phyloP scores from a whole-genome alignment of 1,140 invertebrate genomes.

The Pararge aegeria region DNA sequence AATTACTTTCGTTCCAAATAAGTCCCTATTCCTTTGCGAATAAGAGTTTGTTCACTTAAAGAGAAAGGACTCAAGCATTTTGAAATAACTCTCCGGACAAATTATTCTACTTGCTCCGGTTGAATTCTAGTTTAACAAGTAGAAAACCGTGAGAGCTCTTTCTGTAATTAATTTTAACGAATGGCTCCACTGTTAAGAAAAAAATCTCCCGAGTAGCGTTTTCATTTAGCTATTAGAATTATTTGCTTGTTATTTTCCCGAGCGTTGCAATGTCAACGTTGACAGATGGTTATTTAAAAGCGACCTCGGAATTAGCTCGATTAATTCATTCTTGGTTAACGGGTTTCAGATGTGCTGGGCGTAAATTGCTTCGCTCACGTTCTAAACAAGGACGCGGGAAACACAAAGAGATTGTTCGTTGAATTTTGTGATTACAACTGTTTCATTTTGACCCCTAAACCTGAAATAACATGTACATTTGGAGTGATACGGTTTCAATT shows the following conservation, averaged over 20 bases:
- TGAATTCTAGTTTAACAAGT: constrained; percentile 14
- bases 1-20: not conserved
- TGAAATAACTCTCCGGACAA: constrained; percentile 7
- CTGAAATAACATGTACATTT: too few relatives aligned
- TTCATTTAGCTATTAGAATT: constrained; percentile 9
- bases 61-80: constrained; percentile 3
- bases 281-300: not conserved
- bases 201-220: not conserved
- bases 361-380: too few relatives aligned
- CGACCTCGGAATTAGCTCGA: not conserved
- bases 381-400: too few relatives aligned
- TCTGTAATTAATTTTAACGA: constrained; percentile 14
- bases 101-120: constrained; percentile 10
- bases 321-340: not conserved
- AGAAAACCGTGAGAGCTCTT: constrained; percentile 13
- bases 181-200: constrained; percentile 4
- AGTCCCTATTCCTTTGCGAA: not conserved
- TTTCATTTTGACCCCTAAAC: too few relatives aligned
- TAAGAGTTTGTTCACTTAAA: not conserved
- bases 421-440: too few relatives aligned
- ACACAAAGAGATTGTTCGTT: too few relatives aligned
- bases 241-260: not conserved
- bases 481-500: too few relatives aligned
- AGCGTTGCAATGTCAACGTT: not conserved
- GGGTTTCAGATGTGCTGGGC: too few relatives aligned